These are phyloP conservation scores for Balaeniceps rex DNA, from an alignment of 2,113 vertebrate genomes.

Conservation along the genomic window DNA sequence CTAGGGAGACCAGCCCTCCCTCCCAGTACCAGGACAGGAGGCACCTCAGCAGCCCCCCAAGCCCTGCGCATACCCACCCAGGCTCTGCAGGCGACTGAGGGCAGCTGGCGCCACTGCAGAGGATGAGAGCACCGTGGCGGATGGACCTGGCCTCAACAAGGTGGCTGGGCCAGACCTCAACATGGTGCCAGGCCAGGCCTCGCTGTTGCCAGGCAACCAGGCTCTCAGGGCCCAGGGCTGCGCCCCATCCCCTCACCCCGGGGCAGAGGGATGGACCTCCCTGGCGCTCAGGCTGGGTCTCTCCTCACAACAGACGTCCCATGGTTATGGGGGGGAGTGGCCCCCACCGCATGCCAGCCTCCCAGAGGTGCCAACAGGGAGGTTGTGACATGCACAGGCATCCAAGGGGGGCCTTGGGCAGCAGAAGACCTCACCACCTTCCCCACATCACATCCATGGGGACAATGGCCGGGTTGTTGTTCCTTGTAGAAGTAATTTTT, in stretches of 20 bases:
- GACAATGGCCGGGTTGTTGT: too few relatives aligned
- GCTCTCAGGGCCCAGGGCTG: not conserved
- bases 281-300: too few relatives aligned
- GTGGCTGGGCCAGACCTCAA: not conserved
- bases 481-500: not conserved
- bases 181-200: not conserved
- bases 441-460: not conserved
- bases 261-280: not conserved
- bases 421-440: not conserved
- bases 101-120: conserved; percentile 34
- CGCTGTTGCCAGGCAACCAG: not conserved
- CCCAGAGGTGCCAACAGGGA: not conserved
- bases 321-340: not conserved
- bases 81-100: conserved; percentile 69
- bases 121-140: rapidly evolving
- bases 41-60: not conserved
- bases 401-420: not conserved
- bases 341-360: not conserved
- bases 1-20: not conserved
- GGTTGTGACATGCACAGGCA: rapidly evolving
- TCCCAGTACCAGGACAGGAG: not conserved
- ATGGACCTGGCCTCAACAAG: not conserved
- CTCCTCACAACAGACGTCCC: not conserved
- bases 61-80: conserved; percentile 48
- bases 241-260: rapidly evolving